Evolutionary conservation across 2,113 vertebrate genomes (phyloP), one percentile per base, ranked within the genome.

Genomic region (Tapirus terrestris): DNA sequence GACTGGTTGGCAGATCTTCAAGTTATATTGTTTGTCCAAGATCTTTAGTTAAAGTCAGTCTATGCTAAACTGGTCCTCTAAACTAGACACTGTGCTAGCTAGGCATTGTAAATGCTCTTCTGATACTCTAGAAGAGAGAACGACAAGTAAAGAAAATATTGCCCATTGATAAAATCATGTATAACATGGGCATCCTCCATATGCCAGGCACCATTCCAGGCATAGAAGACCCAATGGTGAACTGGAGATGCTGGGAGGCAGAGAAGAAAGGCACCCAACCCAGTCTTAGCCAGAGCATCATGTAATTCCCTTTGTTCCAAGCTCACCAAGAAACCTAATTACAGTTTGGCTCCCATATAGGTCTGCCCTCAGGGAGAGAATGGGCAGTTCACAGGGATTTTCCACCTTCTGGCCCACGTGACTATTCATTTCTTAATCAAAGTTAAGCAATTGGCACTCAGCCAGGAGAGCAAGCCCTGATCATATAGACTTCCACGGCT

Each of bases 391-490:
- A 82, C 73, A 84, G 94, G 75, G 27, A 58, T 94, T 96, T 88
- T 80, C 43, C 60, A 92, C n/a, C 89, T 82, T 94, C 92, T 80
- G 53, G 76, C 51, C 85, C 75, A 63, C n/a, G 65, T 95, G 80
- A 88, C 45, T 92, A 10, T 86, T 96, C 70, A 88, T 96, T 95
- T 96, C 94, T 94, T 96, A 92, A 94, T 97, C 95, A 95, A 94
- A 97, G 88, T 92, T 67, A 88, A 96, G 89, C 82, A 92, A 12
- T 11, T 76, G 83, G 63, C 67, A 63, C 9, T 91, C 25, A 61
- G 68, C 77, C 82, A 56, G 53, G 36, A 80, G 33, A 76, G 33
- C 65, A 76, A 72, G 51, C 23, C 51, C n/a, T 80, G 23, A 77
- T 80, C 48, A 8, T 45, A 45, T 7, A 90, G 56, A 85, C 31